Percentiles rank a stretch among this genome's conserved stretches.
Conservation (phyloP, 1,140 invertebrate species). For the Probaryconus sp. region DNA sequence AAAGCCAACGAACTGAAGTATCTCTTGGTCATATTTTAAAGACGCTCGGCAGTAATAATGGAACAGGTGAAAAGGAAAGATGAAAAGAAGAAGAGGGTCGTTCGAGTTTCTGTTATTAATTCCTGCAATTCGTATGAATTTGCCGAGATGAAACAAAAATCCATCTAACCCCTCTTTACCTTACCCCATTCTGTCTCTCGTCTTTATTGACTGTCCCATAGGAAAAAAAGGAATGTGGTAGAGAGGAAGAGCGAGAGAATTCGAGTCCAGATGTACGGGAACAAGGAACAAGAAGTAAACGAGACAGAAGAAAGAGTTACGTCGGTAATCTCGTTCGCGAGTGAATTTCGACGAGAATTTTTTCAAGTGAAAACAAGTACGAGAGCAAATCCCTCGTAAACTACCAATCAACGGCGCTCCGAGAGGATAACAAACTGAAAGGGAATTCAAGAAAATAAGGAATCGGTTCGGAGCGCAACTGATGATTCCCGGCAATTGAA, state of each 20-base stretch:
- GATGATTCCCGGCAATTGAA: conserved; percentile 2
- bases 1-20: conserved; percentile 8
- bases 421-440: conserved; percentile 12
- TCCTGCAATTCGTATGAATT: conserved; percentile 18
- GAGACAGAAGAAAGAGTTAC: background rate
- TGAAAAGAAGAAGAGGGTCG: conserved; percentile 1
- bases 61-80: conserved; percentile 19
- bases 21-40: conserved; percentile 23
- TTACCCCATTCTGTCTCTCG: too few species aligned
- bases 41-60: conserved; percentile 7
- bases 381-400: conserved; percentile 24
- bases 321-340: conserved; percentile 12
- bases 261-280: too few species aligned
- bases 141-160: conserved; percentile 6
- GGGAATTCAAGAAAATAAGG: conserved; percentile 26
- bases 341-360: conserved; percentile 21
- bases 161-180: too few species aligned
- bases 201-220: conserved; percentile 1
- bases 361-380: conserved; percentile 22
- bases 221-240: conserved; percentile 1
- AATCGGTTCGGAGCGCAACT: conserved; percentile 30
- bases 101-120: conserved; percentile 32
- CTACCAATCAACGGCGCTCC: conserved; percentile 19
- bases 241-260: background rate
- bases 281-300: background rate